Base-by-base conservation (phyloP, 2,113 vertebrate species). In the Lutjanus erythropterus region DNA sequence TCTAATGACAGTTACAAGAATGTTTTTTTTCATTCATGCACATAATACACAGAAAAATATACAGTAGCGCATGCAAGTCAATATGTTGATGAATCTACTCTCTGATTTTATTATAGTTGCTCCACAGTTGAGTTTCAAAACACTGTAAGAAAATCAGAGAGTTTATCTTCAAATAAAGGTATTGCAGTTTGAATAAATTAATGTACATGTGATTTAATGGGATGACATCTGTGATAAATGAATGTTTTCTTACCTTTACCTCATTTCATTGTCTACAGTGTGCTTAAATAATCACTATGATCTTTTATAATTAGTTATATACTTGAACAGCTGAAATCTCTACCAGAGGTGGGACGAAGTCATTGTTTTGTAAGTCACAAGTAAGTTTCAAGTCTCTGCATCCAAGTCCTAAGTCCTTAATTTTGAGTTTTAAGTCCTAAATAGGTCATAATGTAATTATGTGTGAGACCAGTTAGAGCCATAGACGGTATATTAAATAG, bases 11-110 rank as follows among this genome's bases (percentile, higher is more conserved):
- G 14, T 47, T 47, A 23, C 42, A 52, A 53, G 16, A 64, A 4
- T 53, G 11, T 2, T 39, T 62, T 39, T 62, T 44, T 16, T 50
- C 4, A 84, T 49, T 65, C 88, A 92, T 91, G 91, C 93, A 85
- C 4, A 1, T 68, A 58, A 78, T n/a, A 60, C 67, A 86, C 50
- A 86, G 71, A 41, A 84, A 77, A 62, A 75, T 62, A 42, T 27
- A 16, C 23, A 53, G 25, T 9, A 58, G 21, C 10, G 71, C 86
- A 91, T 91, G 87, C 88, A 85, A 66, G 56, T 44, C 9, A 67
- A 65, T 9, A 46, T 64, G 23, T 41, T 39, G 16, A 29, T 39
- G 29, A 60, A 9, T 47, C 2, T 35, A 10, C 29, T 74, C 29
- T 73, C 27, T 41, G 64, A 62, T 80, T 66, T 71, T 33, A 33